Percentiles rank a stretch among this genome's conserved stretches.
These are phyloP conservation scores for Melanotaenia maccullochi DNA, from an alignment of 2,797 vertebrate genomes.

Conservation along the genomic window DNA sequence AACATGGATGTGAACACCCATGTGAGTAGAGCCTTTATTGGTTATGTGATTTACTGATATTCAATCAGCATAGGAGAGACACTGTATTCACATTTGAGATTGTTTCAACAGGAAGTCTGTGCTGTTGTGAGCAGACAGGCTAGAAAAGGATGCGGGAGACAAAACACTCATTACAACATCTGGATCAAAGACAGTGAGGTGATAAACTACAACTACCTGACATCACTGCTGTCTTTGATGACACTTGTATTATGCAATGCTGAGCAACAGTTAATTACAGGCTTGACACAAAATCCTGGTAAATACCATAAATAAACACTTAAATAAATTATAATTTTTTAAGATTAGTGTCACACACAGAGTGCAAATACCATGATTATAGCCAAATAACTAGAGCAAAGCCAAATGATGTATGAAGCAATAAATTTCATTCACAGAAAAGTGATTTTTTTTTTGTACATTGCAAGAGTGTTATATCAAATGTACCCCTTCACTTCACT, in stretches of 20 bases:
- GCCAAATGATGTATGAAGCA: constrained; percentile 2
- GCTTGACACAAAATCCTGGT: neutral
- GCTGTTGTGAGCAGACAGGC: constrained; percentile 9
- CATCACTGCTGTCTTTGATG: constrained; percentile 28
- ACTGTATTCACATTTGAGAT: neutral
- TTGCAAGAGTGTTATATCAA: neutral
- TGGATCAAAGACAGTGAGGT: constrained; percentile 7
- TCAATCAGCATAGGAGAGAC: no score
- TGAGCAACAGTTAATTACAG: constrained; percentile 19
- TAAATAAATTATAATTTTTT: constrained; percentile 17
- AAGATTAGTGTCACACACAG: neutral
- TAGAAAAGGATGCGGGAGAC: constrained; percentile 24
- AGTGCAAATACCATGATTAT: constrained; percentile 28
- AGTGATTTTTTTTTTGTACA: neutral
- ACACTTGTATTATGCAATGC: neutral
- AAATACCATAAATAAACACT: constrained; percentile 28
- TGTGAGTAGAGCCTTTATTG: neutral
- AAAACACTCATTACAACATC: constrained; percentile 26
- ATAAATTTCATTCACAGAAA: neutral
- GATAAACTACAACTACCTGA: constrained; percentile 15
- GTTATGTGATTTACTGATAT: no score
- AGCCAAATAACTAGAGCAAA: neutral
- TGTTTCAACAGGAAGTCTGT: constrained; percentile 17
- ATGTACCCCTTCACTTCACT: neutral
- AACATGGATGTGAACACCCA: neutral